These are phyloP conservation scores for Leptinotarsa defecta DNA, from an alignment of 1,140 invertebrate species.

Conservation along the genomic window DNA sequence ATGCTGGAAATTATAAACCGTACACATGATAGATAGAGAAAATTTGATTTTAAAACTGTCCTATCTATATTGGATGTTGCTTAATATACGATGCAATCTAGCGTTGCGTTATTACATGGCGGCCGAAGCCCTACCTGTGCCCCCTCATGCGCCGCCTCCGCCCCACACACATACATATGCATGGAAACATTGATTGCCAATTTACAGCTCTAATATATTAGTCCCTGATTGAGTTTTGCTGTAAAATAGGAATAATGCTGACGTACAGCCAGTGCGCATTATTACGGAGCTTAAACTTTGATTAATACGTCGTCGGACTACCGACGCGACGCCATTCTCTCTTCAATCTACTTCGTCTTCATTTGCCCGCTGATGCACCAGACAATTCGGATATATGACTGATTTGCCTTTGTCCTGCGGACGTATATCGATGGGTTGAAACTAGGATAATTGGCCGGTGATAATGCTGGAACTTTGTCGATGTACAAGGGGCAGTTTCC, in stretches of 20 bases:
- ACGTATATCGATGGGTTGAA: background rate
- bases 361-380: slow-evolving; percentile 41
- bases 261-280: slow-evolving; percentile 55
- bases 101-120: slow-evolving; percentile 52
- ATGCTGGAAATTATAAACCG: slow-evolving; percentile 56
- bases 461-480: background rate
- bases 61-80: slow-evolving; percentile 56
- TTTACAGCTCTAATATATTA: slow-evolving; percentile 59
- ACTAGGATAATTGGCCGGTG: background rate
- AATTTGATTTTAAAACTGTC: slow-evolving; percentile 58
- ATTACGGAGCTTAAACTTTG: slow-evolving; percentile 58
- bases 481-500: no score
- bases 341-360: slow-evolving; percentile 49
- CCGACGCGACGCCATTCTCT: slow-evolving; percentile 26
- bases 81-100: slow-evolving; percentile 57
- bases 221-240: slow-evolving; percentile 58
- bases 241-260: slow-evolving; percentile 59
- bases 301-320: slow-evolving; percentile 54
- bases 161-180: slow-evolving; percentile 55
- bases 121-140: slow-evolving; percentile 42
- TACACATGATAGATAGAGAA: slow-evolving; percentile 56
- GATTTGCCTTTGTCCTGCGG: slow-evolving; percentile 6
- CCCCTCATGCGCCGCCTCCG: slow-evolving; percentile 33
- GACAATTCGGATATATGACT: background rate
- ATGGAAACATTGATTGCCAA: slow-evolving; percentile 59